A percentile compares a stretch with the other conserved stretches of the same genome.
Conservation (phyloP, 2,113 vertebrate species). For the Hemiscyllium ocellatum region DNA sequence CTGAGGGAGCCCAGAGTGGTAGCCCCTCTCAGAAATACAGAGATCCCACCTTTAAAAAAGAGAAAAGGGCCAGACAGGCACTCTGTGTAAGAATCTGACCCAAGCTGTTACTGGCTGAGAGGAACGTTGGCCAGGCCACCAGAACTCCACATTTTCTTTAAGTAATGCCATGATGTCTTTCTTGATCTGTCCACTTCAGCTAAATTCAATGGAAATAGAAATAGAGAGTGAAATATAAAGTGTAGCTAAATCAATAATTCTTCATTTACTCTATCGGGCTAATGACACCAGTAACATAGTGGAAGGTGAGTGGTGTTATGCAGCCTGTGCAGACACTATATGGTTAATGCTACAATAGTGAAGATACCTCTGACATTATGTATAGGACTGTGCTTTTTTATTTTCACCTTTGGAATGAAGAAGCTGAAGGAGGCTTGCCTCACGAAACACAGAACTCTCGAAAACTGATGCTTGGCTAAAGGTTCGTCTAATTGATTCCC, state of each 20-base stretch:
- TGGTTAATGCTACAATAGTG: neutral
- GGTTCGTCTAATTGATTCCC: neutral
- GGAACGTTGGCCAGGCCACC: neutral
- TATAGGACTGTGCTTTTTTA: neutral
- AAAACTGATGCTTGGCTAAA: neutral
- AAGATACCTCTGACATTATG: neutral
- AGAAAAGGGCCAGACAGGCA: no score
- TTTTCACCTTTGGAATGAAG: neutral
- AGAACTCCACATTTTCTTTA: neutral
- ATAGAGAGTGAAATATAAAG: neutral
- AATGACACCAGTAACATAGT: neutral
- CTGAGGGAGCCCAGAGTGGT: no score
- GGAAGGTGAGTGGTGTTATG: neutral
- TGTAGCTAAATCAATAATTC: neutral
- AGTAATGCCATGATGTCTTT: neutral
- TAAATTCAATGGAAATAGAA: neutral
- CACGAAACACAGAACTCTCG: neutral
- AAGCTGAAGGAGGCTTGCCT: no score
- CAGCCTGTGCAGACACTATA: neutral
- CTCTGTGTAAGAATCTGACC: no score
- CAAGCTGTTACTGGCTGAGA: neutral
- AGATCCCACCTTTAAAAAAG: no score
- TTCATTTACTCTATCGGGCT: neutral
- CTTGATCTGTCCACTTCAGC: neutral
- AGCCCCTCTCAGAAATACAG: no score